phyloP scores from a whole-genome alignment of 1,140 invertebrate genomes.

The Drosophila varians region DNA sequence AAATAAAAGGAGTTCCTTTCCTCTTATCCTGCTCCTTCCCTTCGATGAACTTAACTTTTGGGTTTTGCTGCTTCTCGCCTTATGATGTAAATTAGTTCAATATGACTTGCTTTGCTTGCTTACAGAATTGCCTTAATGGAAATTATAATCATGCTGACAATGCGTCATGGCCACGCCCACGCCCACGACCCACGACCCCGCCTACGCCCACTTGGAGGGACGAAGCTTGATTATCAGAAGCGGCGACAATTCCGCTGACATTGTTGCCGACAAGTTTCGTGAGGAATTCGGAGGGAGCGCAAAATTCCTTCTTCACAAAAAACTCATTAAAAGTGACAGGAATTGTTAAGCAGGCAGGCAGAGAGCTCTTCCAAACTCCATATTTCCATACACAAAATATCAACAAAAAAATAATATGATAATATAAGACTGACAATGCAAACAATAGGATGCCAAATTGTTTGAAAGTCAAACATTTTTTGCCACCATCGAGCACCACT shows the following conservation, averaged over 20 bases:
- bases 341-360: constrained; percentile 8
- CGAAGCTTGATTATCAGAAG: constrained; percentile 56
- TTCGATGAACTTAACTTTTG: constrained; percentile 24
- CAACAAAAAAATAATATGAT: constrained; percentile 4
- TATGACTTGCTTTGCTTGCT: constrained; percentile 47
- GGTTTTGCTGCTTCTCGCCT: constrained; percentile 24
- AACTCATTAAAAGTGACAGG: constrained; percentile 66
- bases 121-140: constrained; percentile 64
- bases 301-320: constrained; percentile 36
- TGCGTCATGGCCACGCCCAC: constrained; percentile 38
- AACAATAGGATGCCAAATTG: constrained; percentile 32
- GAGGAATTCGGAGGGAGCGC: not conserved
- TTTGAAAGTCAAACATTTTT: constrained; percentile 6
- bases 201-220: constrained; percentile 8
- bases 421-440: constrained; percentile 27
- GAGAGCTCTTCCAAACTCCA: no score
- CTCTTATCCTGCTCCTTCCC: not conserved
- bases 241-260: constrained; percentile 57
- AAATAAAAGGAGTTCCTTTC: not conserved
- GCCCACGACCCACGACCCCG: not conserved
- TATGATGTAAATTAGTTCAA: constrained; percentile 65
- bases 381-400: constrained; percentile 11
- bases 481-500: not conserved
- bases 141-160: constrained; percentile 67
- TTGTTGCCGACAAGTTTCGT: constrained; percentile 57